Percentiles rank a stretch among this genome's conserved stretches.
phyloP scores from a whole-genome alignment of 2,888 invertebrate genomes.

The Dryadula phaetusa region DNA sequence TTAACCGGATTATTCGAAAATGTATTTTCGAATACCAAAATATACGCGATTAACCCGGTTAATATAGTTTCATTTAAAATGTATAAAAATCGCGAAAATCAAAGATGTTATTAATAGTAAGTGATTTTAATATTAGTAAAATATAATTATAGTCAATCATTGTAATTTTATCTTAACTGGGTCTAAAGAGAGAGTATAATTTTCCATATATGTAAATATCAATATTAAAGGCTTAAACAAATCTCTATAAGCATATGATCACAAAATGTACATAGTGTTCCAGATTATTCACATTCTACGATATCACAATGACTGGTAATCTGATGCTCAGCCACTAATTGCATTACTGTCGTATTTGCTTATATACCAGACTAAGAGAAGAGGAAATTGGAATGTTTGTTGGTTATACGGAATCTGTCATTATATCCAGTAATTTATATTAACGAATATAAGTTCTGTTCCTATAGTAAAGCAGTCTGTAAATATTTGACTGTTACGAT shows the following conservation, averaged over 20 bases:
- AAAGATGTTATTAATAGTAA: too few relatives aligned
- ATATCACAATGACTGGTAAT: conserved; percentile 16
- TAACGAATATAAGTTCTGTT: background rate
- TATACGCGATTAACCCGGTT: too few relatives aligned
- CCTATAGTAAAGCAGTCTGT: background rate
- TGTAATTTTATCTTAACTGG: too few relatives aligned
- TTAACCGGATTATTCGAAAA: too few relatives aligned
- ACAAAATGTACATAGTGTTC: background rate
- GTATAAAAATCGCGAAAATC: too few relatives aligned
- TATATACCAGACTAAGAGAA: background rate
- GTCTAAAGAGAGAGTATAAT: background rate
- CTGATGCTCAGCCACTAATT: conserved; percentile 15
- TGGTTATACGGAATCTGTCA: background rate
- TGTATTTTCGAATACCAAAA: too few relatives aligned
- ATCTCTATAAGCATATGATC: background rate
- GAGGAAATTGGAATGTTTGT: conserved; percentile 3
- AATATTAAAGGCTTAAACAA: background rate
- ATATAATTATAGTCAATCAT: background rate
- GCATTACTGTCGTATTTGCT: conserved; percentile 13
- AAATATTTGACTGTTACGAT: too few relatives aligned
- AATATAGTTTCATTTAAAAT: too few relatives aligned
- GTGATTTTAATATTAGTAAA: background rate
- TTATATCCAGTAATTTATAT: background rate
- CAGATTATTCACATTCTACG: conserved; percentile 11
- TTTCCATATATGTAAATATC: too few relatives aligned